Conservation (phyloP, 2,113 vertebrate species). For the Sturnus vulgaris region DNA sequence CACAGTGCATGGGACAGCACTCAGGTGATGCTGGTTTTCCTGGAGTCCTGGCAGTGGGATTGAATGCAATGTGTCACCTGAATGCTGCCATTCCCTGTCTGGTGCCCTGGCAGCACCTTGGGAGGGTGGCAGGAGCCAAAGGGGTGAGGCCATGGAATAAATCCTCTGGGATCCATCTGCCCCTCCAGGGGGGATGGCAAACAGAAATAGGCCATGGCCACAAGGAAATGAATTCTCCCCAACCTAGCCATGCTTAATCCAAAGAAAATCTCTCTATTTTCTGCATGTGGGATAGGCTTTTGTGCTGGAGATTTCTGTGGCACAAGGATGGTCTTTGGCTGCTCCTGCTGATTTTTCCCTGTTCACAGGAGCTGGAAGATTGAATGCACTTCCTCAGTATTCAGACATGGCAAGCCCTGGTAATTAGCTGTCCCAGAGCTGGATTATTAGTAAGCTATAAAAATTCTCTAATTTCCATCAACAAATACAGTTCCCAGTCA, state of each 20-base stretch:
- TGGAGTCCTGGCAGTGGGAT: neutral
- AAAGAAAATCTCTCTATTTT: neutral
- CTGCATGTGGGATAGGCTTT: neutral
- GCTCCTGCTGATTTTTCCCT: neutral
- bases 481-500: constrained; percentile 50
- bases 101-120: neutral
- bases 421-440: constrained; percentile 54
- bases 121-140: neutral
- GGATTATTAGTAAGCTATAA: constrained; percentile 47
- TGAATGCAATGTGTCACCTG: neutral
- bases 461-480: constrained; percentile 51
- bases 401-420: constrained; percentile 15
- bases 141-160: neutral
- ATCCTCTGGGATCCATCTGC: neutral
- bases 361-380: neutral
- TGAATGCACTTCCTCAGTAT: constrained; percentile 6
- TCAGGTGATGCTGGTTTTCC: rapidly evolving
- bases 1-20: neutral
- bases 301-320: neutral
- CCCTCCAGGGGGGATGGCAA: neutral
- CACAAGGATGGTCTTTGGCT: neutral
- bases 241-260: neutral
- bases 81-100: neutral
- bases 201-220: neutral
- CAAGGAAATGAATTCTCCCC: neutral